phyloP scores from a whole-genome alignment of 1,140 invertebrate genomes.

The Andricus grossulariae region DNA sequence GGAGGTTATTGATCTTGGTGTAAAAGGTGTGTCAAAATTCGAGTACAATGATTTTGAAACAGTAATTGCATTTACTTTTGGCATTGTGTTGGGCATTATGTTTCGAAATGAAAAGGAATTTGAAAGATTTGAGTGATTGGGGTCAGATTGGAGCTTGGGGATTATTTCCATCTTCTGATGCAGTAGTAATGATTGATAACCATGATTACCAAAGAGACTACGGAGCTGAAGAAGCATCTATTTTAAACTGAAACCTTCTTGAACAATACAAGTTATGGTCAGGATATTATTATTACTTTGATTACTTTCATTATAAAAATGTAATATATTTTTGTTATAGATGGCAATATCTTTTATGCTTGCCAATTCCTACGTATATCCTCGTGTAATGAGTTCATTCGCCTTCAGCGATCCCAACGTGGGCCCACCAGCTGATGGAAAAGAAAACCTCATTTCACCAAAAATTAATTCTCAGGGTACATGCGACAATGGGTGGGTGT shows the following conservation, averaged over 20 bases:
- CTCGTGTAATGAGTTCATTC: too few relatives aligned
- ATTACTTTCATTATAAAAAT: too few relatives aligned
- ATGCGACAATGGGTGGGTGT: too few relatives aligned
- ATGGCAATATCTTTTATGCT: conserved; percentile 88
- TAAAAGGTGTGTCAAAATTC: conserved; percentile 80
- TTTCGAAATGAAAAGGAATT: conserved; percentile 73
- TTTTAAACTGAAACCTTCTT: conserved; percentile 79
- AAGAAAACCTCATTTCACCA: conserved; percentile 80
- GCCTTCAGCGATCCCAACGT: too few relatives aligned
- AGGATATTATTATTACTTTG: too few relatives aligned
- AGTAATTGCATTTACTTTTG: too few relatives aligned
- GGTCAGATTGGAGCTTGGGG: conserved; percentile 74
- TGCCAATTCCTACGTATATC: conserved; percentile 85
- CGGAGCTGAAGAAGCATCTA: conserved; percentile 49
- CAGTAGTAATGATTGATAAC: too few relatives aligned
- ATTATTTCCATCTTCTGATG: too few relatives aligned
- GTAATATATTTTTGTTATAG: too few relatives aligned
- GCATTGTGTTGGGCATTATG: conserved; percentile 48
- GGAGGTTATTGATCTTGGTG: conserved; percentile 88
- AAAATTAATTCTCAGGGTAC: too few relatives aligned
- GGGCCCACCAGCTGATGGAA: conserved; percentile 72
- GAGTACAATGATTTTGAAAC: conserved; percentile 82
- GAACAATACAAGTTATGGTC: conserved; percentile 77
- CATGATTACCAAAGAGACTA: conserved; percentile 79
- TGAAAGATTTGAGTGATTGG: too few relatives aligned